Evolutionary conservation across 2,797 vertebrate species (phyloP), one percentile per base, ranked within the genome.

Genomic region (Antrozous pallidus): DNA sequence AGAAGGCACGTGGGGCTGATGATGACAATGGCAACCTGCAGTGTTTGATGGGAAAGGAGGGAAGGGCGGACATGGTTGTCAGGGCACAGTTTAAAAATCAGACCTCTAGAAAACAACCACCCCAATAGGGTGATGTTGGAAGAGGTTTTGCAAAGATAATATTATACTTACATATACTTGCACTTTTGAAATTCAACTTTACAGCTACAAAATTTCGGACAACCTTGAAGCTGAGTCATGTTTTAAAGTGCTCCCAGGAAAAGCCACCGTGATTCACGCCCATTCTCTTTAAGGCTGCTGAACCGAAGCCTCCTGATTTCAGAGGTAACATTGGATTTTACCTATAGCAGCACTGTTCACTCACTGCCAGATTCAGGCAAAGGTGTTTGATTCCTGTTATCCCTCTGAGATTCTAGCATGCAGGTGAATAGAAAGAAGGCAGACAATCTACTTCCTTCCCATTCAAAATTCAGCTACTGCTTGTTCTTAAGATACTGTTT

Each of bases 121-220:
- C 65, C 6, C 1, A 42, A 12, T 26, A 58, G 26, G 33, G 69
- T 36, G 31, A 86, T 47, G 0, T 0, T 28, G 33, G 74, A 86
- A 90, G n/a, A 38, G 31, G 20, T 38, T 85, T 79, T 94, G 91
- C 58, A 38, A 70, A 91, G 33, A 16, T 0, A 69, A 94, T 79
- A 0, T 1, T n/a, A 22, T 73, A 31, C 28, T 56, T 16, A 45
- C 28, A 45, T 18, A 40, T 6, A 18, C 22, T 54, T 63, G 65
- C 24, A 33, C 5, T 73, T 61, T 47, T 63, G 54, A 51, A 40
- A n/a, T 81, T 94, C 77, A 75, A 9, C 16, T 31, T 65, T 24
- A 47, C 1, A 36, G 26, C 17, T 56, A 17, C n/a, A 63, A 31
- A 13, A 31, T 84, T 82, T 87, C 22, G 71, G 69, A 81, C 6